Base-by-base conservation (phyloP, 2,888 invertebrate species). In the Chydorus sphaericus region DNA sequence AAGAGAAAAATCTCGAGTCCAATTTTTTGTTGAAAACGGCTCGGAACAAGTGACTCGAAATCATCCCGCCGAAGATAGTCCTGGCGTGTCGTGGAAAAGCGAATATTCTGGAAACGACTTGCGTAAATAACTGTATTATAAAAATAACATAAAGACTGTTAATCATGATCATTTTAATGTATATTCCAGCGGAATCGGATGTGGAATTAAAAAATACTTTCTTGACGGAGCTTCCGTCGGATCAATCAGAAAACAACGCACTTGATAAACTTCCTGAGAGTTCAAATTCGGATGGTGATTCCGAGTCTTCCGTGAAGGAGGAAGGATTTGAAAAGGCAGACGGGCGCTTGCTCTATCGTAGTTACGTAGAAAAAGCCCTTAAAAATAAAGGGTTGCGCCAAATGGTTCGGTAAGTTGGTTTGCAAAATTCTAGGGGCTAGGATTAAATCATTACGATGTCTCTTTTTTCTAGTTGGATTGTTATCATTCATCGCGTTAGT, bases 321-420 rank as follows among this genome's bases (percentile, higher is more conserved):
- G 23, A 33, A 36, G 52, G 36, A 1, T 23, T 55, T 20, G 55
- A 55, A 16, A 49, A 20, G 8, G 33, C 20, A 20, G 49, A 36
- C 23, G 55, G 55, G 2, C 31, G 48, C 10, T 57, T 59, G 10
- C 60, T 61, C 1, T 71, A 71, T 61, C 64, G 89, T 60, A 80
- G 82, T 62, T 92, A 87, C 66, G 89, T 92, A 62, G 85, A 88
- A 67, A 85, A 87, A 66, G 82, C 87, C 57, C 71, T 93, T 56
- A 91, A 91, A 71, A 88, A 88, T 7, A 82, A 85, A 62, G 90
- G 91, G 14, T 74, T 93, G 59, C 78, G 82, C 20, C 86, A 88
- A 66, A 83, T 89, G 63, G 72, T 91, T 67, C 76, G 55, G 55
- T 55, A 48, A 29, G 33, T 20, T 18, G 16, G 36, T 36, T 20